Base-by-base conservation (phyloP, 2,888 invertebrate genomes). In the Rotaria macrura region DNA sequence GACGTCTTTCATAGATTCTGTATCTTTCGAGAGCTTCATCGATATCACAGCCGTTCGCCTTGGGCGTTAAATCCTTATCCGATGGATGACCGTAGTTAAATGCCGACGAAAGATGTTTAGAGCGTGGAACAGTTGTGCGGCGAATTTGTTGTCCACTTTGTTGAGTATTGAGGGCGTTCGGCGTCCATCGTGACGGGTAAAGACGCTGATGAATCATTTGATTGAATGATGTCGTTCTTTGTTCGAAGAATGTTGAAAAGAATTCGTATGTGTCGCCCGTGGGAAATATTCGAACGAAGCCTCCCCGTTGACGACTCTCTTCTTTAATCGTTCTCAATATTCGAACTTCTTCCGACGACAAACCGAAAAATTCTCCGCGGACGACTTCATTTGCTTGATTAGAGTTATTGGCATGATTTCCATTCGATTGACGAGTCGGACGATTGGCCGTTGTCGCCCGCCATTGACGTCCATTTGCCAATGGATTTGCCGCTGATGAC, bases 231-330 rank as follows among this genome's bases (percentile, higher is more conserved):
- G 84, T 86, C 20, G 86, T 72, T 79, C 86, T 38, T 38, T 72
- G 72, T 40, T 86, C 86, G n/a, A 86, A 83, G 84, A 84, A 86
- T n/a, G 38, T 72, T 52, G 85, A 85, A 85, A 91, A 91, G 12
- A 89, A 88, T 72, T 90, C 90, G 95, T 96, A 96, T 38, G 95
- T 94, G 90, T 95, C 95, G 87, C 94, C 93, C 40, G 95, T 94
- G 38, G 96, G 96, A 91, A 96, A 96, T 88, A 96, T 95, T 84
- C 96, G 91, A 20, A 96, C 94, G 92, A 95, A 96, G 52, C 96
- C 96, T 5, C 95, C 95, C 47, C 95, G 92, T 2, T 96, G 92
- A 40, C 93, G 93, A 91, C 95, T 94, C 91, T 96, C 96, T 84
- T 94, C 93, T 87, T 93, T 93, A 47, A 94, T 93, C 65, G 93